These are phyloP conservation scores for Pteromalus puparum DNA, from an alignment of 1,140 invertebrate species.

Conservation along the genomic window DNA sequence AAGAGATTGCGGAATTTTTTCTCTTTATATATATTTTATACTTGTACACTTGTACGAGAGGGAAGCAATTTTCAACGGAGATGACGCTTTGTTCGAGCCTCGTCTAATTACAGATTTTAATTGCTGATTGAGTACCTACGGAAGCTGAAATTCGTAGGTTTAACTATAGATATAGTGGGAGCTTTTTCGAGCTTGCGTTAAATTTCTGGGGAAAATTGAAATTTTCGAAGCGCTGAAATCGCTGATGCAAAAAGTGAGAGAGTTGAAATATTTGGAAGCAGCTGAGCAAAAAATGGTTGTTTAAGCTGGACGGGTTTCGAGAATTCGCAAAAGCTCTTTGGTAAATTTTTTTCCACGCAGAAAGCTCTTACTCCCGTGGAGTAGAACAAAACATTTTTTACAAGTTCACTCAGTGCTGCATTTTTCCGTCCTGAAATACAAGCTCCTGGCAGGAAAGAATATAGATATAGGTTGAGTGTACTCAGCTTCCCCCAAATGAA, in stretches of 20 bases:
- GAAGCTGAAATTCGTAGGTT: neutral
- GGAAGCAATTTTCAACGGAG: neutral
- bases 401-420: neutral
- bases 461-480: neutral
- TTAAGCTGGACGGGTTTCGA: neutral
- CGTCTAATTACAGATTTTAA: neutral
- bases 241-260: too few species aligned
- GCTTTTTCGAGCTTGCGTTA: neutral
- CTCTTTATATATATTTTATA: neutral
- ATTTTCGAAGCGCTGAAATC: too few species aligned
- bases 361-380: neutral
- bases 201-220: too few species aligned
- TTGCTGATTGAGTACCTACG: neutral
- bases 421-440: neutral
- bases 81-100: neutral
- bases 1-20: slow-evolving; percentile 45
- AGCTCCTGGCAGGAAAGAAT: too few species aligned
- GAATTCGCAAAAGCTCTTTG: too few species aligned
- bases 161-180: neutral
- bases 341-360: too few species aligned
- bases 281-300: too few species aligned
- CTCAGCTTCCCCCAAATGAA: neutral
- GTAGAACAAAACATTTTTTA: neutral
- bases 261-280: too few species aligned
- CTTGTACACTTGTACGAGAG: neutral